These are phyloP conservation scores for Bufo gargarizans DNA, from an alignment of 2,113 vertebrate species.

Conservation along the genomic window DNA sequence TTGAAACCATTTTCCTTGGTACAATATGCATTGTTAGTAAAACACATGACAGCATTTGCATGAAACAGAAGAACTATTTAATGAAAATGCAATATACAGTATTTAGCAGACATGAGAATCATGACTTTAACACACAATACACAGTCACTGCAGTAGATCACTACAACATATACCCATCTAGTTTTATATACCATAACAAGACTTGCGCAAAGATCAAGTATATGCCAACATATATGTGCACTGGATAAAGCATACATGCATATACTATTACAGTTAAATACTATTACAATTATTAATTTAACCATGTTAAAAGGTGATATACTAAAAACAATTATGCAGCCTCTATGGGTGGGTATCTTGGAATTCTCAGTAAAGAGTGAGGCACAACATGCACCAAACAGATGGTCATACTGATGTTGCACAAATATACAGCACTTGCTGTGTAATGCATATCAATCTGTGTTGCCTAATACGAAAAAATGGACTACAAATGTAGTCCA, in stretches of 20 bases:
- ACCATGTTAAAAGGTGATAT: too few species aligned
- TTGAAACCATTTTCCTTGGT: background rate
- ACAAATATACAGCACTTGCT: too few species aligned
- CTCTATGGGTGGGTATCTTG: too few species aligned
- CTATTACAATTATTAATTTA: too few species aligned
- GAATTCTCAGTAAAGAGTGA: too few species aligned
- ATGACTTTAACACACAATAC: background rate
- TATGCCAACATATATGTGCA: background rate
- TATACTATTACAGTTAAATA: background rate
- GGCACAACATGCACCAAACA: too few species aligned
- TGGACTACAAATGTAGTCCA: too few species aligned
- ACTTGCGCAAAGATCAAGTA: background rate
- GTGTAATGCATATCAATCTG: too few species aligned
- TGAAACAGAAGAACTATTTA: conserved; percentile 13
- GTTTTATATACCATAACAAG: background rate
- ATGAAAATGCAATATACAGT: background rate
- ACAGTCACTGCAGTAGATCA: background rate
- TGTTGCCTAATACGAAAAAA: too few species aligned
- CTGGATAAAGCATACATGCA: background rate
- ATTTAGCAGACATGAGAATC: background rate
- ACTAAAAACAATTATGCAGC: too few species aligned
- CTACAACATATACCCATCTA: background rate
- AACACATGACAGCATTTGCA: background rate
- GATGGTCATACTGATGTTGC: too few species aligned
- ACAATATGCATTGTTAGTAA: background rate